Percentiles rank a stretch among this genome's conserved stretches.
Conservation (phyloP, 2,113 vertebrate species). For the Serilophus lunatus region DNA sequence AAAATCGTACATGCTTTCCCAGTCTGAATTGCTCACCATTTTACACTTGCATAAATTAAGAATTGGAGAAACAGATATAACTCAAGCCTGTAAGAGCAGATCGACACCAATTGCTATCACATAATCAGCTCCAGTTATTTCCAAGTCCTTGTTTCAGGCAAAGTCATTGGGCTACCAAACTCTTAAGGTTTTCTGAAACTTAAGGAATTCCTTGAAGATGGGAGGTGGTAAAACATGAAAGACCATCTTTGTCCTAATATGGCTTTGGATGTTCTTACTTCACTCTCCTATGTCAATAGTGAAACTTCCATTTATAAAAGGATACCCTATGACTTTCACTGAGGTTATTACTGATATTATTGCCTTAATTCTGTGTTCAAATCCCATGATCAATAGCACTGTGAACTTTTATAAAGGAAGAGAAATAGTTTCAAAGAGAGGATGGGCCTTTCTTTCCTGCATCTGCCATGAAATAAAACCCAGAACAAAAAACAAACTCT, state of each 20-base stretch:
- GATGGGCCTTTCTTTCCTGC: not conserved
- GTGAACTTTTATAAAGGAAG: not conserved
- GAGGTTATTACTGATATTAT: not conserved
- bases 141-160: not conserved
- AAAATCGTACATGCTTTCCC: not conserved
- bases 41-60: not conserved
- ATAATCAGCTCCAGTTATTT: not conserved
- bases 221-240: not conserved
- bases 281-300: rapidly evolving
- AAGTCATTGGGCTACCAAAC: not conserved
- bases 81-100: not conserved
- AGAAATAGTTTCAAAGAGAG: not conserved
- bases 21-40: not conserved
- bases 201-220: not conserved
- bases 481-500: not conserved
- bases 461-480: not conserved
- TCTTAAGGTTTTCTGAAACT: not conserved
- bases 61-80: not conserved
- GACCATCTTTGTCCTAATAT: not conserved
- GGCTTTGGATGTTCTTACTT: not conserved
- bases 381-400: not conserved
- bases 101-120: not conserved
- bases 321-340: not conserved
- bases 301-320: not conserved
- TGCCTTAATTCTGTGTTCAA: not conserved